Evolutionary conservation across 2,888 invertebrate species (phyloP).

Genomic region (Netelia melanura): DNA sequence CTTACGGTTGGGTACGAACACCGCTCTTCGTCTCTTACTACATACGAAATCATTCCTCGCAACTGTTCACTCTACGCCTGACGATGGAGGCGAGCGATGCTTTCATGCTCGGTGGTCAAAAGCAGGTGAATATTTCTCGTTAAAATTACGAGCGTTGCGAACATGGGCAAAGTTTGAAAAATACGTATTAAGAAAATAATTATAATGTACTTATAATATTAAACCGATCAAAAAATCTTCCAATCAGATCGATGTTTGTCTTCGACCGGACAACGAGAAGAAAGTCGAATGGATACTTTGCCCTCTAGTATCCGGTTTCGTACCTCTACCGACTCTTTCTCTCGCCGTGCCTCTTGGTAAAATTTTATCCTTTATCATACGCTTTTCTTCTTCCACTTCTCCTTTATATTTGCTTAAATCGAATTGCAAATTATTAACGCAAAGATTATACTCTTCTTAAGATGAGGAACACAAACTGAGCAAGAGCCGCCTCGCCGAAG

Average conservation of each 20-base stretch:
- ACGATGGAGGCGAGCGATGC: conserved; percentile 94
- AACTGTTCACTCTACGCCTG: conserved; percentile 90
- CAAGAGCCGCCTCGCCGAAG: conserved; percentile 86
- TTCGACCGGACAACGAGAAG: conserved; percentile 87
- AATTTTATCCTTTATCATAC: conserved; percentile 9
- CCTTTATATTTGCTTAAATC: neutral
- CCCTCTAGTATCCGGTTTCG: conserved; percentile 88
- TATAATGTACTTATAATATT: too few species aligned
- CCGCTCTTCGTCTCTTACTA: conserved; percentile 90
- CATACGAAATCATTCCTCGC: conserved; percentile 90
- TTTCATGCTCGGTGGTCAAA: conserved; percentile 98
- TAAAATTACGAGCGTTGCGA: neutral
- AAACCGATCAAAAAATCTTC: neutral
- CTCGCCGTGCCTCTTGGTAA: conserved; percentile 84
- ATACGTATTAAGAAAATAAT: too few species aligned
- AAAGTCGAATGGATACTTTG: conserved; percentile 92
- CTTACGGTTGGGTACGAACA: conserved; percentile 90
- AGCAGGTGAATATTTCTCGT: conserved; percentile 87
- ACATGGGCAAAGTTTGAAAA: too few species aligned
- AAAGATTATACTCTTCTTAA: conserved; percentile 53
- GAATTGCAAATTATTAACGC: neutral
- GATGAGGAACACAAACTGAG: conserved; percentile 83
- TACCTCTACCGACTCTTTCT: conserved; percentile 86
- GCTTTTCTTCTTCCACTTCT: neutral
- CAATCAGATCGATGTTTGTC: conserved; percentile 83